Percentiles rank a stretch among this genome's conserved stretches.
Conservation (phyloP, 2,113 vertebrate species). For the Dasypus novemcinctus region DNA sequence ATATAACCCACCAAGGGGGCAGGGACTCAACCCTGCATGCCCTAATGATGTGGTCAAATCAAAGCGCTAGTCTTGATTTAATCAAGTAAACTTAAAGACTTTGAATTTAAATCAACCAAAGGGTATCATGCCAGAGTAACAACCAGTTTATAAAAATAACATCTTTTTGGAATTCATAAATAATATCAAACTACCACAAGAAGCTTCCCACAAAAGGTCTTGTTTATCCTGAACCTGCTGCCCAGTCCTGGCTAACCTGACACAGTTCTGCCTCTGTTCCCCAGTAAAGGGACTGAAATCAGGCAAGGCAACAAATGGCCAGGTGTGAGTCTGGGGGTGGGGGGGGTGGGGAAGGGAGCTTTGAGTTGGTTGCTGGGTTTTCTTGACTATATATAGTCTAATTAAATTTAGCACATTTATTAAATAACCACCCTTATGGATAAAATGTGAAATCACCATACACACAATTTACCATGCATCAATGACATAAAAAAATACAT, state of each 20-base stretch:
- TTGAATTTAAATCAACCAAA: too few relatives aligned
- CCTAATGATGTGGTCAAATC: too few relatives aligned
- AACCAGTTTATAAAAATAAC: too few relatives aligned
- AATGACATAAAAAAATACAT: slow-evolving; percentile 42
- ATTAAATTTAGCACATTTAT: slow-evolving; percentile 63
- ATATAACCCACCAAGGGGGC: too few relatives aligned
- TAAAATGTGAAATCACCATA: background rate
- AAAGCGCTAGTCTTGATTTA: too few relatives aligned
- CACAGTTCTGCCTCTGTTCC: background rate
- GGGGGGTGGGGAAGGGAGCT: background rate
- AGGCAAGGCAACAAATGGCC: background rate
- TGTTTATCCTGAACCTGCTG: background rate
- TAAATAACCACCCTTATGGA: slow-evolving; percentile 46
- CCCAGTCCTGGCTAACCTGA: background rate
- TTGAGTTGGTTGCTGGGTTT: background rate
- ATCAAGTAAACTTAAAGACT: too few relatives aligned
- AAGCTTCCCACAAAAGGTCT: background rate
- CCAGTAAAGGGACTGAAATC: background rate
- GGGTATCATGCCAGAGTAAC: too few relatives aligned
- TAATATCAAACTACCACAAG: too few relatives aligned
- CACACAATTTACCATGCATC: background rate
- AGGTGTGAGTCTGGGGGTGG: too few relatives aligned
- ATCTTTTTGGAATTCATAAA: too few relatives aligned
- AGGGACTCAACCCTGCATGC: too few relatives aligned
- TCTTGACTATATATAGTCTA: slow-evolving; percentile 11